A percentile compares a stretch with the other conserved stretches of the same genome.
phyloP scores from a whole-genome alignment of 2,888 invertebrate genomes.

The Mesorhabditis sp. region DNA sequence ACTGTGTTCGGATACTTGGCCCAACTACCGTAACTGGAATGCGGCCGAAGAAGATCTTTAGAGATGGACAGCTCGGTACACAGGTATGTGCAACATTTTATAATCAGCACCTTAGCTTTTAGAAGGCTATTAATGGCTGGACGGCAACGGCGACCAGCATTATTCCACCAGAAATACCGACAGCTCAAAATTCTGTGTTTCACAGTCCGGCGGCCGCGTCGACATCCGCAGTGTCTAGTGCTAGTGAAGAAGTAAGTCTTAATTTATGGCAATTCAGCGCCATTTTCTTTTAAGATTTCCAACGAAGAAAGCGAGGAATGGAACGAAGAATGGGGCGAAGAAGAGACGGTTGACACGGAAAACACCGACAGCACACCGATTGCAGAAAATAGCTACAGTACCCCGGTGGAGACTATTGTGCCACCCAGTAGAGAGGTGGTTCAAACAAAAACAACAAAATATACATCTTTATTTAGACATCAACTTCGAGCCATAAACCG shows the following conservation, averaged over 20 bases:
- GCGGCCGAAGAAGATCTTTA: not conserved
- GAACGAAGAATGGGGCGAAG: slow-evolving; percentile 3
- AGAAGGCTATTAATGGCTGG: not conserved
- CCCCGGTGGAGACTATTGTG: too few species aligned
- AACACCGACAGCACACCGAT: too few species aligned
- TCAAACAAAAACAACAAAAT: too few species aligned
- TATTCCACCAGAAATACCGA: not conserved
- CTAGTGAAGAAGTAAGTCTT: not conserved
- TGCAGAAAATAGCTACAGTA: too few species aligned
- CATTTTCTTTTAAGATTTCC: not conserved
- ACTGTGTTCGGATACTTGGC: not conserved
- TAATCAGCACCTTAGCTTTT: not conserved
- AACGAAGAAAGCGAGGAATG: not conserved
- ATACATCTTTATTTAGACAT: too few species aligned
- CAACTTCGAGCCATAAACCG: too few species aligned
- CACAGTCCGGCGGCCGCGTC: not conserved
- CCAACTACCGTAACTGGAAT: slow-evolving; percentile 2
- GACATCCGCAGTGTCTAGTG: not conserved
- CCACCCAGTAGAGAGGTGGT: too few species aligned
- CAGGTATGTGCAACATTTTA: not conserved
- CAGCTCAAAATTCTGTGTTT: not conserved
- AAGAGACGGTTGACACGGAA: not conserved
- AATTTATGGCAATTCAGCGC: not conserved
- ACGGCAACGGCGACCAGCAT: not conserved
- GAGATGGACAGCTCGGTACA: not conserved